Evolutionary conservation across 2,113 vertebrate genomes (phyloP).

Genomic region (Cygnus buccinator): DNA sequence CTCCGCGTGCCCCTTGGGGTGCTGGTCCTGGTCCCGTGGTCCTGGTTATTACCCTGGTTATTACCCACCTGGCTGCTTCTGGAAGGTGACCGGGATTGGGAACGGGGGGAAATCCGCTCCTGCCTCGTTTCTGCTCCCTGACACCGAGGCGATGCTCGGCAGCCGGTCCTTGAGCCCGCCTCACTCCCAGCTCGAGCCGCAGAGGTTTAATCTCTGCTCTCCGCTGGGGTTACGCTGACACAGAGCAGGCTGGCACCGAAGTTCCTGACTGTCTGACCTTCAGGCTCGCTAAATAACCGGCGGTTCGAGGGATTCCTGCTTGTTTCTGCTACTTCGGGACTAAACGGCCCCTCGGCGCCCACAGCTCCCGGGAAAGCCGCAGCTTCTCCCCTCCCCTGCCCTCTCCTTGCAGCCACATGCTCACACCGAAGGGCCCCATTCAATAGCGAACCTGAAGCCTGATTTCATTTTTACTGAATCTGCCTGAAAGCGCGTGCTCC

Average conservation of each 20-base stretch:
- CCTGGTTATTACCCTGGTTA: not conserved
- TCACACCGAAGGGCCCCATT: not conserved
- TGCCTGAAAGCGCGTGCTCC: not conserved
- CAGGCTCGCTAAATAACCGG: rapidly evolving
- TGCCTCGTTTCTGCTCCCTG: not conserved
- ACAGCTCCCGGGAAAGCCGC: not conserved
- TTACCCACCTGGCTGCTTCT: not conserved
- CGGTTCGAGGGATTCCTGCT: not conserved
- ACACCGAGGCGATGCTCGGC: not conserved
- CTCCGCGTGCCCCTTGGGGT: too few relatives aligned
- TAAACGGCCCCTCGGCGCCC: not conserved
- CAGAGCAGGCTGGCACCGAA: rapidly evolving
- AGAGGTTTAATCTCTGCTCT: not conserved
- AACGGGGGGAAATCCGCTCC: not conserved
- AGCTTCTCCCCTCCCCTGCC: not conserved
- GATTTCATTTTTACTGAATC: not conserved
- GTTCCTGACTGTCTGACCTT: not conserved
- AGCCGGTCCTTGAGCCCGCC: not conserved
- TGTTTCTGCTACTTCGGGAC: rapidly evolving
- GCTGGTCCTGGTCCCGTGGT: too few relatives aligned
- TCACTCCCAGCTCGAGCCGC: too few relatives aligned
- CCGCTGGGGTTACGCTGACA: not conserved
- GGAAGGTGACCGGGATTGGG: not conserved
- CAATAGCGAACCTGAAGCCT: not conserved
- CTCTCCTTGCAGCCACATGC: not conserved